phyloP scores from a whole-genome alignment of 2,888 invertebrate species.

The Tipula confusa region DNA sequence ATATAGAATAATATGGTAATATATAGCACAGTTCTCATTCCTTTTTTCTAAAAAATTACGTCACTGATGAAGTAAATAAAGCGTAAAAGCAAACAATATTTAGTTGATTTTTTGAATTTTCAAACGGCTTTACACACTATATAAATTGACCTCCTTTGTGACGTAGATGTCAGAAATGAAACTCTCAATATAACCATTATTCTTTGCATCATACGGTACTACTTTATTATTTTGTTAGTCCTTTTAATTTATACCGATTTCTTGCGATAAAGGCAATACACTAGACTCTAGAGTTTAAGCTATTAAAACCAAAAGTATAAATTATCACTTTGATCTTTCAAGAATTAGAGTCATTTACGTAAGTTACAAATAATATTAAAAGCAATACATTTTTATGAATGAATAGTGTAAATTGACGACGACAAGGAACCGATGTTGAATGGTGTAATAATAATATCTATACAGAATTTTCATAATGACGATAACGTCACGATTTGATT shows the following conservation, averaged over 20 bases:
- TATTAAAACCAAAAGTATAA: neutral
- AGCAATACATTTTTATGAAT: neutral
- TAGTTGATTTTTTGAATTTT: too few relatives aligned
- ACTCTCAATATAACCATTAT: too few relatives aligned
- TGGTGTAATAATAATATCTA: neutral
- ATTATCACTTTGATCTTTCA: neutral
- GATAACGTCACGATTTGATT: neutral
- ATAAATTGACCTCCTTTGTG: too few relatives aligned
- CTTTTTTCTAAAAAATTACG: too few relatives aligned
- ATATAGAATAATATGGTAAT: too few relatives aligned
- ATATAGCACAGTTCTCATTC: too few relatives aligned
- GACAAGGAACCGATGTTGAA: neutral
- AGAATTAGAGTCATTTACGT: neutral
- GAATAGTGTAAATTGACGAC: neutral
- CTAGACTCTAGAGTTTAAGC: neutral
- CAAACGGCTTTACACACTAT: too few relatives aligned
- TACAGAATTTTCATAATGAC: neutral
- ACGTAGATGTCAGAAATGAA: too few relatives aligned
- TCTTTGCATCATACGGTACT: too few relatives aligned
- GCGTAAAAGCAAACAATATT: too few relatives aligned
- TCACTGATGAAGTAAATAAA: too few relatives aligned
- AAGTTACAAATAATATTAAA: neutral
- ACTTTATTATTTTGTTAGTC: neutral
- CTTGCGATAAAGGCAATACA: neutral
- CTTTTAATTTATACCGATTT: neutral